Percentiles rank a stretch among this genome's conserved stretches.
Evolutionary conservation across 1,140 invertebrate genomes (phyloP).

Genomic region (Macrobrachium rosenbergii): DNA sequence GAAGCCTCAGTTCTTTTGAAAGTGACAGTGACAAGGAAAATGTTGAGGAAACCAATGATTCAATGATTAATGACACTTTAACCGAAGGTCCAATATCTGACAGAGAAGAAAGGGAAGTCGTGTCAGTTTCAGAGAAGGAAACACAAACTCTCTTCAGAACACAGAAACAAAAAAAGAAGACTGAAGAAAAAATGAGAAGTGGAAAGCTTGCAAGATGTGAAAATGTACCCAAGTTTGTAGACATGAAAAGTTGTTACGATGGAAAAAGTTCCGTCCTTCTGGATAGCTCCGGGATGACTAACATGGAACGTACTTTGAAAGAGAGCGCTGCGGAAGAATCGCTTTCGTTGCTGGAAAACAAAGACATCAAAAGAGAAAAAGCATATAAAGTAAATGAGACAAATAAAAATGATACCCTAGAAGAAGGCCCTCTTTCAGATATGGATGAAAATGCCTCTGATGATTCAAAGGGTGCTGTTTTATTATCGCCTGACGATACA

Average conservation of each 20-base stretch:
- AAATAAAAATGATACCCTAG: no score
- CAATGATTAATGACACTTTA: conserved; percentile 37
- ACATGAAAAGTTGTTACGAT: conserved; percentile 28
- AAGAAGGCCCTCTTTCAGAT: no score
- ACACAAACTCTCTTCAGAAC: conserved; percentile 25
- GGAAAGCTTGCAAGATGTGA: not conserved
- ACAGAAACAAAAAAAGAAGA: not conserved
- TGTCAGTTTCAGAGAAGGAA: conserved; percentile 33
- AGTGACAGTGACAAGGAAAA: not conserved
- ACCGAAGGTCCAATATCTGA: conserved; percentile 52
- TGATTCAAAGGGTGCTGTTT: not conserved
- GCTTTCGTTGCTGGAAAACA: no score
- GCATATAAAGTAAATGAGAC: no score
- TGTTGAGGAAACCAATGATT: not conserved
- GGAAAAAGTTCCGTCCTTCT: conserved; percentile 4
- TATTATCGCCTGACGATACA: conserved; percentile 9
- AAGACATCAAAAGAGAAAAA: no score
- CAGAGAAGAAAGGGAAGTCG: not conserved
- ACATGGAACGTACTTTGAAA: not conserved
- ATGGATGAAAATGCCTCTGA: not conserved
- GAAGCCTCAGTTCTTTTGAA: not conserved
- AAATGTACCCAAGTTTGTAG: conserved; percentile 27
- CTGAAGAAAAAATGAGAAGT: not conserved
- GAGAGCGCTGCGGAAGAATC: no score
- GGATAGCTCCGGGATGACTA: not conserved